Conservation (phyloP, 2,888 invertebrate genomes). For the Uropetala carovei region DNA sequence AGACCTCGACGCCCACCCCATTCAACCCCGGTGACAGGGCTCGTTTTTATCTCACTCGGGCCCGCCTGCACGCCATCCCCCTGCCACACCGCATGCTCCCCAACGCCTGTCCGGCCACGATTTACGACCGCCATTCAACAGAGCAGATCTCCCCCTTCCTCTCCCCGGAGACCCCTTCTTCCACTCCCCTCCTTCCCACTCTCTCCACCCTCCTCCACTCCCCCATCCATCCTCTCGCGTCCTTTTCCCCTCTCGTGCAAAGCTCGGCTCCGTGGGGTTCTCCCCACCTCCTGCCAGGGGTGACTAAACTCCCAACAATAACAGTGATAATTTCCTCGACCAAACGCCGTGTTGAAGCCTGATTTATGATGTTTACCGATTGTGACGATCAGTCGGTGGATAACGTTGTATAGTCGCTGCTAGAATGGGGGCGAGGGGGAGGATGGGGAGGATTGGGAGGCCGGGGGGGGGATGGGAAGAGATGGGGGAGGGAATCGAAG, state of each 20-base stretch:
- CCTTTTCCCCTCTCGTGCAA: not conserved
- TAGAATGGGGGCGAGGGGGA: not conserved
- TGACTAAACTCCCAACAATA: constrained; percentile 63
- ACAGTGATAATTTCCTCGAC: constrained; percentile 63
- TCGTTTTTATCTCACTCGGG: constrained; percentile 56
- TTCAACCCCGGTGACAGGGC: constrained; percentile 56
- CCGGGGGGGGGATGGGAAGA: not conserved
- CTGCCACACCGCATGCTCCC: constrained; percentile 53
- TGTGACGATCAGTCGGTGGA: constrained; percentile 61
- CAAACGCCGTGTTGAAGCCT: constrained; percentile 64
- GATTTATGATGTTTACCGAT: constrained; percentile 64
- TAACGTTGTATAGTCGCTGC: constrained; percentile 61
- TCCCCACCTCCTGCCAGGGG: constrained; percentile 13
- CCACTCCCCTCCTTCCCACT: not conserved
- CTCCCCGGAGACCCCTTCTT: not conserved
- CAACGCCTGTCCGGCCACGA: constrained; percentile 62
- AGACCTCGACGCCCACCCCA: constrained; percentile 48
- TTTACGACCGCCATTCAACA: constrained; percentile 62
- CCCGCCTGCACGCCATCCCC: constrained; percentile 45
- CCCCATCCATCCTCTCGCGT: not conserved
- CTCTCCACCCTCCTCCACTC: not conserved
- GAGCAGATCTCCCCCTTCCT: constrained; percentile 46
- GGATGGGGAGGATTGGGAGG: not conserved
- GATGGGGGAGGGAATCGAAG: not conserved
- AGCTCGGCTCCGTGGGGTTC: not conserved